A percentile compares a stretch with the other conserved stretches of the same genome.
Evolutionary conservation across 2,113 vertebrate species (phyloP).

Genomic region (Plectropomus leopardus): DNA sequence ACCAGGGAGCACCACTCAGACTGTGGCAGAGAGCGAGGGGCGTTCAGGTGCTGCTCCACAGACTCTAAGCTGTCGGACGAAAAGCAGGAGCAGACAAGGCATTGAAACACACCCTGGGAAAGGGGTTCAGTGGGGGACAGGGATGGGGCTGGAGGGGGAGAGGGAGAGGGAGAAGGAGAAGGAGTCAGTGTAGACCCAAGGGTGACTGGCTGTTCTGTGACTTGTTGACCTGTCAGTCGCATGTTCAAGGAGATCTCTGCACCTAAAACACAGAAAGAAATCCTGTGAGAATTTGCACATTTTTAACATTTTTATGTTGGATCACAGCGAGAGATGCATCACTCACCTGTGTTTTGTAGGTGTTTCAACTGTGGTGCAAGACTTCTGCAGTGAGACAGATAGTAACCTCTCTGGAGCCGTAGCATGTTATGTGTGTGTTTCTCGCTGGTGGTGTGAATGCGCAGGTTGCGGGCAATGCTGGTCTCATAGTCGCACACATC

Average conservation of each 20-base stretch:
- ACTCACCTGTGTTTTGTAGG: conserved; percentile 87
- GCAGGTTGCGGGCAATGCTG: conserved; percentile 97
- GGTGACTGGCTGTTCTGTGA: conserved; percentile 92
- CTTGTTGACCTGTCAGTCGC: conserved; percentile 91
- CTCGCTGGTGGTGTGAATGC: conserved; percentile 99
- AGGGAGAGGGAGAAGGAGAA: conserved; percentile 77
- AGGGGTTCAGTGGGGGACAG: conserved; percentile 90
- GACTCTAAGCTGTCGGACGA: conserved; percentile 94
- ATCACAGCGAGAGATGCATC: background rate
- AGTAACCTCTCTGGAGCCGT: conserved; percentile 96
- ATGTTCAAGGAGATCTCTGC: conserved; percentile 94
- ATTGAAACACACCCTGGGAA: conserved; percentile 95
- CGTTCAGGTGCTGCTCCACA: conserved; percentile 93
- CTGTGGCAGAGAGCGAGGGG: conserved; percentile 93
- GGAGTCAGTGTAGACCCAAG: conserved; percentile 91
- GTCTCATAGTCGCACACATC: conserved; percentile 99
- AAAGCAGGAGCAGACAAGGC: conserved; percentile 96
- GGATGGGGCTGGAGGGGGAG: conserved; percentile 70
- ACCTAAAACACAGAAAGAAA: conserved; percentile 78
- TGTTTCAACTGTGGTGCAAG: conserved; percentile 90
- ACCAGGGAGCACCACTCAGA: conserved; percentile 96
- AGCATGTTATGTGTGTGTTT: conserved; percentile 99
- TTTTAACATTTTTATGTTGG: background rate
- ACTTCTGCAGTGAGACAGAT: conserved; percentile 94
- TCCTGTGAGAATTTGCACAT: background rate